These are phyloP conservation scores for Yponomeuta cagnagella DNA, from an alignment of 2,888 invertebrate species.

Conservation along the genomic window DNA sequence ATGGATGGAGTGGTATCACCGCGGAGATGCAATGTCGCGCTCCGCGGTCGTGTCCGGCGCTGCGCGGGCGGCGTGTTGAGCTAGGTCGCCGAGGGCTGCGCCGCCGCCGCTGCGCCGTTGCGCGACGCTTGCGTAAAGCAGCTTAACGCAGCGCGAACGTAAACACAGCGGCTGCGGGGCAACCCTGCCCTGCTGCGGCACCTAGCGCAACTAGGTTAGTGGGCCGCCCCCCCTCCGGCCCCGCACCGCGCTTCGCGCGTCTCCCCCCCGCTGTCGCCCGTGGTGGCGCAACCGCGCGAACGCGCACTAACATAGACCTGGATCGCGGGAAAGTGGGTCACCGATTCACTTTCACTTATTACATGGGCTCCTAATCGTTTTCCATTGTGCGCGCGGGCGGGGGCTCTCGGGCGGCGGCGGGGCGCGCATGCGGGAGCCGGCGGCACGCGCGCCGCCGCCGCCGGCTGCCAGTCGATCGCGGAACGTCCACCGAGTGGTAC, in stretches of 20 bases:
- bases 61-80: constrained; percentile 11
- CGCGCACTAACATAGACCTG: constrained; percentile 91
- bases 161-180: constrained; percentile 64
- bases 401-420: constrained; percentile 65
- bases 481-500: constrained; percentile 57
- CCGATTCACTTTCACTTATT: constrained; percentile 92
- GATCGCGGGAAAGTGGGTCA: constrained; percentile 95
- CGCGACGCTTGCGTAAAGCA: constrained; percentile 14
- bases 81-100: constrained; percentile 18
- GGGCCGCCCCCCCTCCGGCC: constrained; percentile 78
- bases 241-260: constrained; percentile 54
- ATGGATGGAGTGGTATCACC: neutral
- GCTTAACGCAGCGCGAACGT: constrained; percentile 42
- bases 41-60: constrained; percentile 12
- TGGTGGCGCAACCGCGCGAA: constrained; percentile 73
- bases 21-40: constrained; percentile 14
- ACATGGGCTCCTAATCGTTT: constrained; percentile 86
- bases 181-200: constrained; percentile 78
- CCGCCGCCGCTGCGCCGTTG: constrained; percentile 12
- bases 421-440: constrained; percentile 73
- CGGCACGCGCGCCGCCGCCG: constrained; percentile 69
- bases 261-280: constrained; percentile 21
- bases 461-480: constrained; percentile 74
- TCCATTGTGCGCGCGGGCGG: constrained; percentile 79
- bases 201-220: constrained; percentile 88